Base-by-base conservation (phyloP, 2,113 vertebrate genomes). In the Tupaia tana region DNA sequence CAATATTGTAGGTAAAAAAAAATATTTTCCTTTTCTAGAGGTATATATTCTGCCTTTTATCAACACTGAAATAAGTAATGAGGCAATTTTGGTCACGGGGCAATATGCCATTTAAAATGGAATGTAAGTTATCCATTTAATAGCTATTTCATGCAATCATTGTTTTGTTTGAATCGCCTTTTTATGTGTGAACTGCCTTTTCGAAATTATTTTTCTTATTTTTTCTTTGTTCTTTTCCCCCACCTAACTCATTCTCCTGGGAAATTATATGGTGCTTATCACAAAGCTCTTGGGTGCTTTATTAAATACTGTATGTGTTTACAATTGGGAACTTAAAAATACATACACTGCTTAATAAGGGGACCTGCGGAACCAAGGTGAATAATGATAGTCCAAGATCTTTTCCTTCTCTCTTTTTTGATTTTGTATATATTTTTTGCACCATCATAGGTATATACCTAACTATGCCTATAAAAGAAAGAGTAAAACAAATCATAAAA, bases 111-210 rank as follows among this genome's bases (percentile, higher is more conserved):
- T 67, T 69, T 96, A 86, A 64, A 89, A 79, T 93, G 94, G 54
- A 93, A 84, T 86, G 43, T 43, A 43, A 43, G 43, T 71, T 63
- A 64, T 89, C 43, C 7, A 34, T 88, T 90, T 61, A 22, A 78
- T 92, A 90, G 89, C 12, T 77, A 58, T 54, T 86, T 95, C 58
- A 52, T 93, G 66, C 74, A 92, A 86, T 15, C 12, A 86, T 94
- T 43, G 43, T 43, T 3, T 43, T 43, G 43, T 43, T 3, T 43
- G 43, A 43, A 43, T 43, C 43, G 43, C 43, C 43, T 43, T 43
- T 43, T 77, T 95, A 94, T 73, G 61, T 86, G 73, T 84, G 63
- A 91, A 85, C 93, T 81, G 64, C 58, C 16, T 86, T 88, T 95
- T 81, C 16, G 59, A 56, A 94, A 75, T 80, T 34, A 24, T 61